Base-by-base conservation (phyloP, 2,113 vertebrate genomes). In the Dunckerocampus dactyliophorus region DNA sequence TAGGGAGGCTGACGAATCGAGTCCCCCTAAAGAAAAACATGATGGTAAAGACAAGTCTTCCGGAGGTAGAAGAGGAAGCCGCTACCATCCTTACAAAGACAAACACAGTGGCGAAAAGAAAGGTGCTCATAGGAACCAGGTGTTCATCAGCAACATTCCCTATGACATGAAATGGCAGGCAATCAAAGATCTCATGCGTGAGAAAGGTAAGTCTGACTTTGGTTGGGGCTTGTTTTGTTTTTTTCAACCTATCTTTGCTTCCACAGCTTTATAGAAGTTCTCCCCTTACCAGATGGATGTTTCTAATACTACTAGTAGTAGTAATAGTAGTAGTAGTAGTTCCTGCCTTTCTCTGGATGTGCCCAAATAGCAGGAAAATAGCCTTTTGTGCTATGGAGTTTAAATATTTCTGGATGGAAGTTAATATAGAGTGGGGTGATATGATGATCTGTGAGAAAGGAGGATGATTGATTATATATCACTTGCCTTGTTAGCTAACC, bases 81-180 rank as follows among this genome's bases (percentile, higher is more conserved):
- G 95, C 80, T 96, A 90, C 81, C 96, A 99, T 77, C 97, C 96
- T 17, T 99, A 98, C 82, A 99, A 96, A 92, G 95, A 99, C 10
- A 94, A 95, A 82, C 91, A 90, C 43, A 84, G 82, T 8, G 88
- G 85, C 78, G 95, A 98, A 55, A 97, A 94, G 92, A 98, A 95
- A 89, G 65, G 88, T 57, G 51, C 87, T 73, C 94, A 93, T 59
- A 93, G 93, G 77, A 97, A 96, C 75, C 85, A 96, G 63, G 96
- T 99, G 79, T 99, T 98, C 88, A 97, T 99, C 89, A 99, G 96
- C 92, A 99, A 99, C 83, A 98, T 99, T 78, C 97, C 96, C 0
- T 99, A 98, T 88, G 97, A 99, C 84, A 96, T 97, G 95, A 98
- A 98, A 87, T 99, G 97, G 96, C 97, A 99, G 92, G 94, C 95